Evolutionary conservation across 2,888 invertebrate species (phyloP).

Genomic region (Amaurobius ferox): DNA sequence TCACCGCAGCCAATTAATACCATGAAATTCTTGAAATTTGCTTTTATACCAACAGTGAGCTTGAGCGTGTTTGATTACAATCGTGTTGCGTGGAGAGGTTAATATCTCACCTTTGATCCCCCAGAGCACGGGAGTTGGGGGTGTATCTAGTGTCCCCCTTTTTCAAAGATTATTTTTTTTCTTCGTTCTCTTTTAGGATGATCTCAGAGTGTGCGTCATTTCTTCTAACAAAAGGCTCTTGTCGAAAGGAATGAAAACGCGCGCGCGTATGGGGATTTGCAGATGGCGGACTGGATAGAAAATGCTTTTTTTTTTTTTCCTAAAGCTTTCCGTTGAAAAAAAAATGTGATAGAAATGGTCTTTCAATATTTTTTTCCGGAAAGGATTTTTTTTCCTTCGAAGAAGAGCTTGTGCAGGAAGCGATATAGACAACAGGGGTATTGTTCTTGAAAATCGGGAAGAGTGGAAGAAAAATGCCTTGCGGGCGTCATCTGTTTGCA

Average conservation of each 20-base stretch:
- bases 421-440: not conserved
- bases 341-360: too few species aligned
- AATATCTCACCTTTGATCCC: constrained; percentile 4
- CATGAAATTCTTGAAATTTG: not conserved
- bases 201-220: not conserved
- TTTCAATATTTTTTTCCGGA: too few species aligned
- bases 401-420: not conserved
- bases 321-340: not conserved
- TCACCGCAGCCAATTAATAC: not conserved
- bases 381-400: not conserved
- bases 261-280: not conserved
- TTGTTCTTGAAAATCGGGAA: not conserved
- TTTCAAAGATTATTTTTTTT: not conserved
- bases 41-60: not conserved
- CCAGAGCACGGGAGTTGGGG: not conserved
- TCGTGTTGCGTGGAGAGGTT: not conserved
- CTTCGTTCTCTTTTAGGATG: not conserved
- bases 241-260: not conserved
- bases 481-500: too few species aligned
- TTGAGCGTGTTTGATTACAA: not conserved
- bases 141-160: not conserved
- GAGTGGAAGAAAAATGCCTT: too few species aligned
- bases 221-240: not conserved
- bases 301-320: not conserved
- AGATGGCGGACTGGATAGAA: not conserved